Conservation (phyloP, 1,140 invertebrate species). For the Caenorhabditis elegans region WBcel235 BX284605.5:9210501-9211000, state of each 20-base stretch:
- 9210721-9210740: constrained; percentile 9
- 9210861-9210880: background rate
- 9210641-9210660: background rate
- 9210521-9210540: too few species aligned
- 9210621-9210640: background rate
- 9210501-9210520: too few species aligned
- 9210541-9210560: constrained; percentile 23
- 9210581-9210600: background rate
- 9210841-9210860: background rate
- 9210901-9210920: background rate
- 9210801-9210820: too few species aligned
- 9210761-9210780: background rate
- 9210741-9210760: background rate
- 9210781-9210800: background rate
- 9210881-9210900: background rate
- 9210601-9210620: background rate
- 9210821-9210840: too few species aligned
- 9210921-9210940: constrained; percentile 20
- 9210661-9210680: constrained; percentile 11
- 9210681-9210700: background rate
- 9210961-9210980: constrained; percentile 2
- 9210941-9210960: background rate
- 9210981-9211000: background rate
- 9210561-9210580: background rate
- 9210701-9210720: background rate